A percentile compares a stretch with the other conserved stretches of the same genome.
Conservation (phyloP, 2,113 vertebrate genomes). For the Colistium nudipinnis region DNA sequence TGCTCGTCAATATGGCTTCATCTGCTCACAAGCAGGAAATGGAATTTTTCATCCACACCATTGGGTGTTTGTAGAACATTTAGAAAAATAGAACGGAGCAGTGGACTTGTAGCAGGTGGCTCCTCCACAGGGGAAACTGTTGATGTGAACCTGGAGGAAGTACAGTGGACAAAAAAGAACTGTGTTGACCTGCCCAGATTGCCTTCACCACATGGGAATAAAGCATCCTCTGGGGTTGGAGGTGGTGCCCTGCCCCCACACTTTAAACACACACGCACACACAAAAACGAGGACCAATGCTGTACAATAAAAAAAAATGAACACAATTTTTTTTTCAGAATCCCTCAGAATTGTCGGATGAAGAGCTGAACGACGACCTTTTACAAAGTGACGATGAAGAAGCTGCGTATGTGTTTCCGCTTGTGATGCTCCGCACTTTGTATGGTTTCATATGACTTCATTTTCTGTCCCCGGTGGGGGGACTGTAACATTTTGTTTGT, state of each 20-base stretch:
- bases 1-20: conserved; percentile 3
- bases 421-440: not conserved
- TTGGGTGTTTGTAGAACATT: conserved; percentile 34
- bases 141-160: conserved; percentile 74
- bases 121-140: conserved; percentile 70
- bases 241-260: conserved; percentile 58
- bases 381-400: conserved; percentile 96
- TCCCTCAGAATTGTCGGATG: conserved; percentile 94
- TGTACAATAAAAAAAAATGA: not conserved
- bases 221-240: conserved; percentile 63
- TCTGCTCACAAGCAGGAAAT: conserved; percentile 18
- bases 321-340: conserved; percentile 81
- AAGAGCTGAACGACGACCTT: conserved; percentile 97
- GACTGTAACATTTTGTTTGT: conserved; percentile 37
- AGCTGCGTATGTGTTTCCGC: not conserved
- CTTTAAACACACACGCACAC: conserved; percentile 21
- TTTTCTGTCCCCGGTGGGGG: not conserved
- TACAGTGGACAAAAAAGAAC: conserved; percentile 69
- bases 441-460: not conserved
- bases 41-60: conserved; percentile 23
- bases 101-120: conserved; percentile 70
- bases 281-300: not conserved
- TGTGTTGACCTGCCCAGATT: conserved; percentile 76
- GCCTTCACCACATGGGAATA: conserved; percentile 76
- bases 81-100: conserved; percentile 31